Evolutionary conservation across 2,888 invertebrate species (phyloP).

Genomic region (Pollenia amentaria): DNA sequence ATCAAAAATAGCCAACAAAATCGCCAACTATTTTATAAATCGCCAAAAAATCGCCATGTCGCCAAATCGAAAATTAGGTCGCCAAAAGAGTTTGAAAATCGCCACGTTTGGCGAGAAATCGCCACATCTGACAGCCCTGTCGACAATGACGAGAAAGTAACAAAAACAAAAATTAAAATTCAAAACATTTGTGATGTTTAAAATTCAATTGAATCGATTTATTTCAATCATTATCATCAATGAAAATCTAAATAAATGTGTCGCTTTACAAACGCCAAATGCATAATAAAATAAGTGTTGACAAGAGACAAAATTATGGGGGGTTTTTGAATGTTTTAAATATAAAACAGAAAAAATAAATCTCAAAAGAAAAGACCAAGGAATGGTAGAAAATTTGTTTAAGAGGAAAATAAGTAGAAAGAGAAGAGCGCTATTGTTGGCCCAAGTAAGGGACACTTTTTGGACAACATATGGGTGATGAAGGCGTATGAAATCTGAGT

Average conservation of each 20-base stretch:
- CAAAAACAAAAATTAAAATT: slow-evolving; percentile 61
- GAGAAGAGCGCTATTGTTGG: too few relatives aligned
- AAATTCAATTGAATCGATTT: slow-evolving; percentile 76
- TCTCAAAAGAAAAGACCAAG: slow-evolving; percentile 23
- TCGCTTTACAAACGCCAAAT: slow-evolving; percentile 70
- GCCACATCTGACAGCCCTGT: too few relatives aligned
- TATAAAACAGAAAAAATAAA: slow-evolving; percentile 18
- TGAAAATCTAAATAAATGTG: slow-evolving; percentile 77
- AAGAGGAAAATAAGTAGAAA: too few relatives aligned
- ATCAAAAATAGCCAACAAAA: too few relatives aligned
- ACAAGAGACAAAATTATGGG: slow-evolving; percentile 44
- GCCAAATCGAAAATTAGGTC: too few relatives aligned
- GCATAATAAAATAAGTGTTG: slow-evolving; percentile 66
- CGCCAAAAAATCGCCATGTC: too few relatives aligned
- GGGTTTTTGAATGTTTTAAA: slow-evolving; percentile 30
- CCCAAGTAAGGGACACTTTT: too few relatives aligned
- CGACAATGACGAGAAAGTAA: slow-evolving; percentile 24
- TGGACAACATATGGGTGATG: too few relatives aligned
- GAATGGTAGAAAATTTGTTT: too few relatives aligned
- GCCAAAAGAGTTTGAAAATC: too few relatives aligned
- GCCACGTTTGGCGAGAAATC: too few relatives aligned
- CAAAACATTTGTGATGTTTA: slow-evolving; percentile 72
- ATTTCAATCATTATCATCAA: slow-evolving; percentile 77
- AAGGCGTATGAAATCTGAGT: neutral
- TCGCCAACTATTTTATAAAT: too few relatives aligned